These are phyloP conservation scores for Actenoides lindsayi DNA, from an alignment of 2,113 vertebrate species.

Conservation along the genomic window DNA sequence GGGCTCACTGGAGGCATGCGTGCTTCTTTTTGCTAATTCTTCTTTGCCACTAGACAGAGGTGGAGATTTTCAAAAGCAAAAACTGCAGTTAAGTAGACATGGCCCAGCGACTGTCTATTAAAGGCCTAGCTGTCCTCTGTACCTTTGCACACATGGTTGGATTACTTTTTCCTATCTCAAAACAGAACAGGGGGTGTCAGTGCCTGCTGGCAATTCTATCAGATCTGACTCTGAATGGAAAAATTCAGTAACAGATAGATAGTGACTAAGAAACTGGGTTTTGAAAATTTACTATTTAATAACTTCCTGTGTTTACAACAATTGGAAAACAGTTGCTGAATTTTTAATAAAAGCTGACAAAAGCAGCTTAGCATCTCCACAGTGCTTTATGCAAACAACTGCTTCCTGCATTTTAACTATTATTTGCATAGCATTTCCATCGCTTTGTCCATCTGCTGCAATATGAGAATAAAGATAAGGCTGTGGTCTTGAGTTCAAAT, in stretches of 20 bases:
- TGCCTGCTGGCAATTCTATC: background rate
- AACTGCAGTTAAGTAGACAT: background rate
- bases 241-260: background rate
- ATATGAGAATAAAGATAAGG: background rate
- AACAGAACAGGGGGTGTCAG: background rate
- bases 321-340: conserved; percentile 17
- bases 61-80: background rate
- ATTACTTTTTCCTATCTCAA: background rate
- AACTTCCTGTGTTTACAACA: conserved; percentile 3
- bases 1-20: background rate
- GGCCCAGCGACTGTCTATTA: background rate
- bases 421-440: background rate
- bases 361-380: background rate
- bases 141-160: background rate
- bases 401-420: background rate
- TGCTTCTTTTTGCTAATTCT: background rate
- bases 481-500: background rate
- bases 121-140: background rate
- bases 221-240: background rate
- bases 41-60: background rate
- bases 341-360: conserved; percentile 35
- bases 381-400: background rate
- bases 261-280: background rate
- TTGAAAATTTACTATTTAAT: conserved; percentile 20
- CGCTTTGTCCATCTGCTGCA: background rate